Conservation (phyloP, 1,140 invertebrate species). For the Bathynomus jamesi region DNA sequence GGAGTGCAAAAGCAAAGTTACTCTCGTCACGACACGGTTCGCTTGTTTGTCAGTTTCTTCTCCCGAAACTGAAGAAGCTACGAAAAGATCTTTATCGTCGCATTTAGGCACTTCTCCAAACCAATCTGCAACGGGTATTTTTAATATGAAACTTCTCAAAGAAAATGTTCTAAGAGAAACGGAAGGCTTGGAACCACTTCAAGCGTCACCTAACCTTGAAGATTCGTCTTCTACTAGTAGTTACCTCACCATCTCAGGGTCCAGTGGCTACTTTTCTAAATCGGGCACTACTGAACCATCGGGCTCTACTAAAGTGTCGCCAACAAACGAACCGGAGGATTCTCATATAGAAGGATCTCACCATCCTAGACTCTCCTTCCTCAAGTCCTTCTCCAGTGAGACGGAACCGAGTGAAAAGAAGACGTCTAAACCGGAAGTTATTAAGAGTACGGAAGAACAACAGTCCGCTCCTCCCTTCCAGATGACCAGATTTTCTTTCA, state of each 20-base stretch:
- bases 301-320: conserved; percentile 33
- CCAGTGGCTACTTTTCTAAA: conserved; percentile 36
- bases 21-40: conserved; percentile 35
- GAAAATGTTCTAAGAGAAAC: conserved; percentile 31
- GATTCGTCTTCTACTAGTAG: conserved; percentile 35
- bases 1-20: conserved; percentile 16
- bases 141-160: conserved; percentile 33
- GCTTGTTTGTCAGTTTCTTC: conserved; percentile 31
- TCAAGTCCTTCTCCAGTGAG: conserved; percentile 17
- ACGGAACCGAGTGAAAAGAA: conserved; percentile 11
- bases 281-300: conserved; percentile 31
- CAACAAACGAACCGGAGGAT: conserved; percentile 24
- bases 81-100: neutral
- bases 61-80: conserved; percentile 22
- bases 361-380: conserved; percentile 1
- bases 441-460: conserved; percentile 2
- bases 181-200: conserved; percentile 32
- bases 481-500: conserved; percentile 33
- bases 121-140: conserved; percentile 5
- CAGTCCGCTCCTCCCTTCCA: conserved; percentile 16
- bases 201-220: conserved; percentile 32
- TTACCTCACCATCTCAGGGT: conserved; percentile 32
- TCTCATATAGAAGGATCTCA: neutral
- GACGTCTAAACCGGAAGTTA: conserved; percentile 3
- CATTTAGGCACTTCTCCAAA: neutral